Evolutionary conservation across 1,140 invertebrate species (phyloP), one percentile per base, ranked within the genome.

Genomic region (Cheumatopsyche charites): DNA sequence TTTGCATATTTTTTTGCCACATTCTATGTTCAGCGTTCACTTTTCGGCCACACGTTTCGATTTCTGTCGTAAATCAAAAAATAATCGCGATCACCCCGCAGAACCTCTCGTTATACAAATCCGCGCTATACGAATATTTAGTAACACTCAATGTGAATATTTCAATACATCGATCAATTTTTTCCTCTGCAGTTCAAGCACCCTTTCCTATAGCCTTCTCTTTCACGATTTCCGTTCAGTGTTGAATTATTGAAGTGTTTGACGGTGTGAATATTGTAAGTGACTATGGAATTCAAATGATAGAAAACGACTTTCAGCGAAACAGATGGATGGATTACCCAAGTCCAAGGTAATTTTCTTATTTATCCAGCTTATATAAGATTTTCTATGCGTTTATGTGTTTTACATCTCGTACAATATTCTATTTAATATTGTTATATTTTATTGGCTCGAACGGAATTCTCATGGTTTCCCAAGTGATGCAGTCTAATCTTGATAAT

Each of bases 291-390:
- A 58, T 58, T 25, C 23, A 58, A 58, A 58, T 58, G 55, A 26
- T 58, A 26, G 4, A 21, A 23, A 11, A 58, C 17, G 23, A 58
- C 23, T 12, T 13, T 26, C 21, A 19, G 23, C 21, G 7, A 19
- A 42, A 47, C 63, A 66, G 17, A 66, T 66, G 63, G 63, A 66
- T 66, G 63, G 63, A 66, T 66, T 47, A 66, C 42, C 63, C 15
- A 66, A 66, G 23, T 66, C 63, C 23, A 66, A 66, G 63, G 63
- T 66, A 66, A 58, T 25, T 25, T 58, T 36, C 29, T 36, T 36
- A 3, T n/a, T 4, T 36, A 36, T 36, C 9, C 29, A 36, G 3
- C 3, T 36, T 4, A 36, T 9, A 9, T 36, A 36, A 36, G 29
- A 36, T 36, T 36, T 3, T 36, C n/a, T n/a, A n/a, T n/a, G n/a